Evolutionary conservation across 2,797 vertebrate species (phyloP).

Genomic region (Clarias platycephalus): DNA sequence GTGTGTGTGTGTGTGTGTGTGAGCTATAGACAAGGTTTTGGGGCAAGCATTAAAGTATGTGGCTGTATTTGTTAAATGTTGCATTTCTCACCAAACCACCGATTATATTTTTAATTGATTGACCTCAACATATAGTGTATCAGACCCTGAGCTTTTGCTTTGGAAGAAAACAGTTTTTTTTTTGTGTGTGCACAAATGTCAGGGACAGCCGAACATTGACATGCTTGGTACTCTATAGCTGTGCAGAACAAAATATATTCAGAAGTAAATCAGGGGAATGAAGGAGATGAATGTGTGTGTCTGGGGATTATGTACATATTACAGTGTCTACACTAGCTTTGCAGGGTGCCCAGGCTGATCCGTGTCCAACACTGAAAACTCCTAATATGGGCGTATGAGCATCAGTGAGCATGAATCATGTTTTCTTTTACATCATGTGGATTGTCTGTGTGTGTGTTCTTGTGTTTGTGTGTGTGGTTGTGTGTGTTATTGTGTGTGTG

Average conservation of each 20-base stretch:
- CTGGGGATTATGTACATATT: not conserved
- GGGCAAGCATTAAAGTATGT: too few species aligned
- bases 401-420: too few species aligned
- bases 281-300: too few species aligned
- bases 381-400: too few species aligned
- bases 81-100: not conserved
- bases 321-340: not conserved
- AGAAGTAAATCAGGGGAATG: not conserved
- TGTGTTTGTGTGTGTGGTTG: too few species aligned
- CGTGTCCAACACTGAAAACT: too few species aligned
- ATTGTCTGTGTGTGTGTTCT: too few species aligned
- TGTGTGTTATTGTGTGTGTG: too few species aligned
- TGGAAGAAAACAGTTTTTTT: not conserved
- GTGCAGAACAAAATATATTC: not conserved
- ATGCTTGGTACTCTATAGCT: not conserved
- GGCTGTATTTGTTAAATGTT: not conserved
- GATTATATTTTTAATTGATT: not conserved
- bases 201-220: not conserved
- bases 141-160: not conserved
- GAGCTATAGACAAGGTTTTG: not conserved
- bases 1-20: not conserved
- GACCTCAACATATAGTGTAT: not conserved
- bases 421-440: too few species aligned
- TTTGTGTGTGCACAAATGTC: not conserved
- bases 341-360: not conserved